Evolutionary conservation across 2,888 invertebrate species (phyloP).

Genomic region (Chydorus sphaericus): DNA sequence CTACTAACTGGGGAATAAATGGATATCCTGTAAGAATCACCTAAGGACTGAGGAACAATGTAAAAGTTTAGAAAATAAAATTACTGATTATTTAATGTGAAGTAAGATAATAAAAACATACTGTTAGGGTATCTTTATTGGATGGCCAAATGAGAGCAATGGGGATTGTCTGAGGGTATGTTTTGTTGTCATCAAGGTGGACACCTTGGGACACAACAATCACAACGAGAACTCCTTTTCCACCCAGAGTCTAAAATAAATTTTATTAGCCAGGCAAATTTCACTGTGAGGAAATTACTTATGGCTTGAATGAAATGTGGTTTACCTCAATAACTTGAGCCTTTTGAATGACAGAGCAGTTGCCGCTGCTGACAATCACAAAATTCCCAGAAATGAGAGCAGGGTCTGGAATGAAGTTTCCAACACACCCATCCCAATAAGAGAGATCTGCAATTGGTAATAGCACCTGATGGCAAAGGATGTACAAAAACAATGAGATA

Average conservation of each 20-base stretch:
- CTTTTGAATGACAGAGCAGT: conserved; percentile 1
- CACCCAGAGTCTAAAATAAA: neutral
- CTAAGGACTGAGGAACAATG: no score
- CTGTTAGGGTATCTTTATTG: neutral
- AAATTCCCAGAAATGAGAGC: neutral
- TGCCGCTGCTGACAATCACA: conserved; percentile 4
- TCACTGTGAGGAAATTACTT: neutral
- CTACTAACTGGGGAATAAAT: conserved; percentile 3
- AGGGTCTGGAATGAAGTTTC: neutral
- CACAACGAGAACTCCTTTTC: conserved; percentile 5
- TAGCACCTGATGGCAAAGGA: neutral
- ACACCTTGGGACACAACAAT: neutral
- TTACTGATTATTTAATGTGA: neutral
- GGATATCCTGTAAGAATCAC: neutral
- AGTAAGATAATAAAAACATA: neutral
- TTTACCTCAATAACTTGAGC: neutral
- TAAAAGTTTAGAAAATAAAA: neutral
- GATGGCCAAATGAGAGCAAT: conserved; percentile 1
- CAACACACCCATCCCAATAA: conserved; percentile 4
- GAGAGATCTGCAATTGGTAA: neutral
- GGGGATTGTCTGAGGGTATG: neutral
- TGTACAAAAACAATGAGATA: neutral
- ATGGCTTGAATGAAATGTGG: neutral
- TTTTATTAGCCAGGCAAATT: neutral
- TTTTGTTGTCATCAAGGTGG: neutral